Evolutionary conservation across 2,888 invertebrate genomes (phyloP).

Genomic region (Balanococcus diminutus): DNA sequence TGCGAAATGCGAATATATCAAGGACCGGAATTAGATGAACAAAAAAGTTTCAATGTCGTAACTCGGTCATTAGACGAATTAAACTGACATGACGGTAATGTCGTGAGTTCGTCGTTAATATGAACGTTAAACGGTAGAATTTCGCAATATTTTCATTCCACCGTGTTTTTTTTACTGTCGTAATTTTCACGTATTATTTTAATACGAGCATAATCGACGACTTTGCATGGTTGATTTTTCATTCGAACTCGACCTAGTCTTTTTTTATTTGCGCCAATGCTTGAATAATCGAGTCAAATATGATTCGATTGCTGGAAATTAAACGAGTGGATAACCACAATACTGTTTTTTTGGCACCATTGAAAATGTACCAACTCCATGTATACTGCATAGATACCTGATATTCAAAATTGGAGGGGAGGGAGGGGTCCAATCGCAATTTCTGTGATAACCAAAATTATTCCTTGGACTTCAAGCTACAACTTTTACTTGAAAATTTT

Average conservation of each 20-base stretch:
- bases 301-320: too few species aligned
- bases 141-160: neutral
- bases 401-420: too few species aligned
- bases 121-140: neutral
- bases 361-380: too few species aligned
- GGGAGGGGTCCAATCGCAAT: too few species aligned
- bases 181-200: neutral
- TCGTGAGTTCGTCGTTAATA: neutral
- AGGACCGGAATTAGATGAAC: slow-evolving; percentile 1
- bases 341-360: too few species aligned
- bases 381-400: too few species aligned
- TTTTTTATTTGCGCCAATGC: too few species aligned
- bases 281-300: too few species aligned
- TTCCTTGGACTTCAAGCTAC: too few species aligned
- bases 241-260: neutral
- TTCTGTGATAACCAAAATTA: too few species aligned
- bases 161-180: neutral
- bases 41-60: slow-evolving; percentile 11
- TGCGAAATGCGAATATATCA: neutral
- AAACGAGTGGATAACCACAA: too few species aligned
- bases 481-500: too few species aligned
- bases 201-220: neutral
- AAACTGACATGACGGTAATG: neutral
- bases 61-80: slow-evolving; percentile 5
- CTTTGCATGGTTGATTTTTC: neutral